A percentile compares a stretch with the other conserved stretches of the same genome.
Evolutionary conservation across 2,797 vertebrate genomes (phyloP).

Genomic region (Falco cherrug): DNA sequence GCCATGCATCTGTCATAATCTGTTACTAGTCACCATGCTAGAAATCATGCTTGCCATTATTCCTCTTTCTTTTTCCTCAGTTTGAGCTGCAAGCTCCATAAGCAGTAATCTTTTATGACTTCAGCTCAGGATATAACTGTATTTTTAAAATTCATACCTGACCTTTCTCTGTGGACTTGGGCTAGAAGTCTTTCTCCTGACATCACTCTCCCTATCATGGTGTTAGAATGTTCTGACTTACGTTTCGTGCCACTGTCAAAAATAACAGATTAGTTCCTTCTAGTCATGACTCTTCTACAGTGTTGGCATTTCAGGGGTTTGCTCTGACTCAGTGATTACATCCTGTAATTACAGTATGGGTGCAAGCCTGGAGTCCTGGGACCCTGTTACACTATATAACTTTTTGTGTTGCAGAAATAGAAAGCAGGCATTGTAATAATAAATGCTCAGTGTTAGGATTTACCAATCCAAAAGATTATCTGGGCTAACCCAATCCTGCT

Average conservation of each 20-base stretch:
- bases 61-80: not conserved
- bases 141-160: not conserved
- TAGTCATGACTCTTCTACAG: not conserved
- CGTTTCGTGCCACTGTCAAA: not conserved
- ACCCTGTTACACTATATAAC: not conserved
- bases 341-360: not conserved
- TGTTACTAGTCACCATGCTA: not conserved
- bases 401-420: not conserved
- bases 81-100: not conserved
- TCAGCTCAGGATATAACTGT: not conserved
- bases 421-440: conserved; percentile 9
- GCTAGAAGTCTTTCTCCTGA: not conserved
- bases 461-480: not conserved
- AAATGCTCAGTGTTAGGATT: not conserved
- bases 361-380: not conserved
- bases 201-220: not conserved
- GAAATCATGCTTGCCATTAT: not conserved
- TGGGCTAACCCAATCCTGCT: not conserved
- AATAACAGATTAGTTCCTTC: not conserved
- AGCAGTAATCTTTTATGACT: not conserved
- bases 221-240: not conserved
- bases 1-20: not conserved
- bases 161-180: not conserved
- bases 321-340: not conserved
- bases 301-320: conserved; percentile 2